Base-by-base conservation (phyloP, 2,888 invertebrate genomes). In the Amblyjoppa proteus region DNA sequence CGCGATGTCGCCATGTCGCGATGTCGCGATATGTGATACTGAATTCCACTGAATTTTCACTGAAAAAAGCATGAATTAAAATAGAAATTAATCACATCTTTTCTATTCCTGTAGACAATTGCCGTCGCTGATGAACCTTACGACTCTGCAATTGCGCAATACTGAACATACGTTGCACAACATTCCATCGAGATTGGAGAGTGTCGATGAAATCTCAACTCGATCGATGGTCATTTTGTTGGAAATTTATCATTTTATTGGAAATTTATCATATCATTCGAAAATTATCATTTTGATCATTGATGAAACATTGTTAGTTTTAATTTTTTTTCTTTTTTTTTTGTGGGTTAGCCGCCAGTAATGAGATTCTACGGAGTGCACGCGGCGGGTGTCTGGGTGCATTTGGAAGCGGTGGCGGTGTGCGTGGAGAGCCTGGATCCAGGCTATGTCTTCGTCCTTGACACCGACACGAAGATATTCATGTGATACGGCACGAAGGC, bases 111-210 rank as follows among this genome's bases (percentile, higher is more conserved):
- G n/a, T 94, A 97, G 97, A 91, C 99, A 99, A 95, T 94, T 99
- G 89, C 98, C 99, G 31, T 98, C 99, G 7, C 95, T 99, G 88
- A 96, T 97, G 92, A 97, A 97, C 91, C 95, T 99, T 80, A 97
- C 98, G 94, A 97, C 97, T 0, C 95, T 99, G 0, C 98, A 99
- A 93, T 97, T 99, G 97, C 96, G 98, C 75, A 97, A 99, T 93
- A 99, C 99, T 0, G 98, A 99, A 94, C 96, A 99, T 81, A 98
- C 98, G 2, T 94, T 98, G 7, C 97, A 96, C 82, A 99, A 99
- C 94, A 97, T 99, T 90, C 99, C 99, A 0, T 96, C 97, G 0
- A 97, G 97, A 83, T 95, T 99, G 69, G 99, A 99, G 90, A 20
- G 20, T 20, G 20, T 20, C 20, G 20, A 20, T 20, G 20, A 20